These are phyloP conservation scores for Pristionchus japonicus DNA, from an alignment of 2,888 invertebrate species.

Conservation along the genomic window DNA sequence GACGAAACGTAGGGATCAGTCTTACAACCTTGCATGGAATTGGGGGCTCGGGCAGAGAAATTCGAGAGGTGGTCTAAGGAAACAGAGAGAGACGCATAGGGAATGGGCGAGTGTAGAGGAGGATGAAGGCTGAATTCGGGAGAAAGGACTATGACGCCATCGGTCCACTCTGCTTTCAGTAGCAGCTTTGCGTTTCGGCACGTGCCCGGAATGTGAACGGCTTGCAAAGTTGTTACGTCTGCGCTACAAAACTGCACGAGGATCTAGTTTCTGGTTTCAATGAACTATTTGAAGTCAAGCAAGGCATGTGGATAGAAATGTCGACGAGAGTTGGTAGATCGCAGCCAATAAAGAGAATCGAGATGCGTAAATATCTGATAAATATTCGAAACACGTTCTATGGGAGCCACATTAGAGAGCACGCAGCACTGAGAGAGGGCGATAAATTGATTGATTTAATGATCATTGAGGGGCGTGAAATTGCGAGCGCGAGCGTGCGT, in stretches of 20 bases:
- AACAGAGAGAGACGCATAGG: conserved; percentile 1
- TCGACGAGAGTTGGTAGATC: too few species aligned
- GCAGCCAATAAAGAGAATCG: too few species aligned
- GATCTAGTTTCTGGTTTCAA: too few species aligned
- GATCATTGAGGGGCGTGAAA: background rate
- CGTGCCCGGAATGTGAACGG: background rate
- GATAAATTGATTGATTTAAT: background rate
- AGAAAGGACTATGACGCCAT: conserved; percentile 12
- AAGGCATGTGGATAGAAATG: too few species aligned
- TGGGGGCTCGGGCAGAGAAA: background rate
- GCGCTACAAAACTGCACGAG: too few species aligned
- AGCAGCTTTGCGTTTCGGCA: background rate
- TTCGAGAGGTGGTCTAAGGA: background rate
- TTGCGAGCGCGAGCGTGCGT: background rate
- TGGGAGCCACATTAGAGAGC: too few species aligned
- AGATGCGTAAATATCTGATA: too few species aligned
- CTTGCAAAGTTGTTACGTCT: too few species aligned
- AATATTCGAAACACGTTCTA: too few species aligned
- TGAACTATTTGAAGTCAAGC: too few species aligned
- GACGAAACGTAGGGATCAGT: conserved; percentile 20
- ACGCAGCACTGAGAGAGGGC: background rate
- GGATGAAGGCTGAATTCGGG: background rate
- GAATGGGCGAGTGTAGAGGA: background rate
- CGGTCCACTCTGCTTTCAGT: background rate
- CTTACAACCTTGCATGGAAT: conserved; percentile 36